Base-by-base conservation (phyloP, 2,888 invertebrate species). In the Horisme vitalbata region DNA sequence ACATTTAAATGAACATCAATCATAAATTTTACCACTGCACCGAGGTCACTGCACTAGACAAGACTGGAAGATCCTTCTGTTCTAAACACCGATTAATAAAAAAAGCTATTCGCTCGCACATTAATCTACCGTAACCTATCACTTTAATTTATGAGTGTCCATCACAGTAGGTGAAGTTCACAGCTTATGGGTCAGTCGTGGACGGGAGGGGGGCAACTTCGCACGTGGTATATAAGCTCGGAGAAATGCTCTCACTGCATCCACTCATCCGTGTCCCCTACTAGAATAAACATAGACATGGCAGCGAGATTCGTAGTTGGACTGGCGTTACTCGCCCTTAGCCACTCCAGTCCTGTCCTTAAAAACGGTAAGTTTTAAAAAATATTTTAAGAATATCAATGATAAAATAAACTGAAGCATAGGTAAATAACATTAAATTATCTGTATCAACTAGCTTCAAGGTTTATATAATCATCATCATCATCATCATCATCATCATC, bases 161-260 rank as follows among this genome's bases (percentile, higher is more conserved):
- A 69, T 75, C 59, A 72, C 76, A 77, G 71, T 85, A 80, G 84
- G 81, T 82, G 83, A 87, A 81, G 83, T 79, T 85, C 78, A 79
- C 55, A 63, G 65, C 67, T 72, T 73, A 72, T 75, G 74, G 81
- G 76, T 75, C 79, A 75, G 48, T 59, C 64, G 65, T 15, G 32
- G 52, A 65, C 54, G 52, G 70, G 68, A 26, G 43, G 66, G 79
- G 78, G 60, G 45, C 11, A 44, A 45, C 28, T 37, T n/a, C 57
- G 53, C 50, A 51, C 55, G 57, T 53, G 53, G 73, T 88, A 88
- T 88, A 86, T 74, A 88, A 83, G 66, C 79, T 65, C 69, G 75
- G 84, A 83, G 88, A 88, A 88, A 88, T 86, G 80, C 88, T 88
- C 78, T 88, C 87, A 74, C 88, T 71, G 63, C 77, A 87, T 84